Conservation (phyloP, 2,888 invertebrate species). For the Harmothoe impar region DNA sequence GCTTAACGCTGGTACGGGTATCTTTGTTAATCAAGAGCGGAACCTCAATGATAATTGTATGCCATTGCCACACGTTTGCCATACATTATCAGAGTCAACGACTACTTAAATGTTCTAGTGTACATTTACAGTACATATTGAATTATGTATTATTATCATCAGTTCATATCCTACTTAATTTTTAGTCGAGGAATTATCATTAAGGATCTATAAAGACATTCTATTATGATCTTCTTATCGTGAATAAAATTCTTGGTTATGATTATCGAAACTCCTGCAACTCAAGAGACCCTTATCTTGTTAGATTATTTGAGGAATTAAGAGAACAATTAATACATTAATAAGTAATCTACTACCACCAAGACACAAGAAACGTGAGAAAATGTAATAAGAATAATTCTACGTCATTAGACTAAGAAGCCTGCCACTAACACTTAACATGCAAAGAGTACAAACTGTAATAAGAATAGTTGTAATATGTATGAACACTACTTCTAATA, state of each 20-base stretch:
- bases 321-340: conserved; percentile 45
- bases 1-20: not conserved
- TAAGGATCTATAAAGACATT: no score
- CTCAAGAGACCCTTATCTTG: conserved; percentile 23
- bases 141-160: conserved; percentile 1
- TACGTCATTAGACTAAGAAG: conserved; percentile 34
- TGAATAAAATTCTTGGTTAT: not conserved
- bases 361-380: conserved; percentile 31
- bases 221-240: not conserved
- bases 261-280: conserved; percentile 30
- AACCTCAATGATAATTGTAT: conserved; percentile 31
- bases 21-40: not conserved
- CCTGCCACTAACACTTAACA: conserved; percentile 61
- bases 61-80: not conserved
- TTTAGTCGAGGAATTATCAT: not conserved
- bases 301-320: conserved; percentile 6
- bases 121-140: not conserved
- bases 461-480: conserved; percentile 43
- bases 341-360: conserved; percentile 46
- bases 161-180: not conserved
- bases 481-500: conserved; percentile 46
- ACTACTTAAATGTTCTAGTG: not conserved
- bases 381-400: conserved; percentile 21
- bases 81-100: conserved; percentile 54
- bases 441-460: conserved; percentile 45